These are phyloP conservation scores for Ernsta delagoae DNA, from an alignment of 2,888 invertebrate genomes.

Conservation along the genomic window DNA sequence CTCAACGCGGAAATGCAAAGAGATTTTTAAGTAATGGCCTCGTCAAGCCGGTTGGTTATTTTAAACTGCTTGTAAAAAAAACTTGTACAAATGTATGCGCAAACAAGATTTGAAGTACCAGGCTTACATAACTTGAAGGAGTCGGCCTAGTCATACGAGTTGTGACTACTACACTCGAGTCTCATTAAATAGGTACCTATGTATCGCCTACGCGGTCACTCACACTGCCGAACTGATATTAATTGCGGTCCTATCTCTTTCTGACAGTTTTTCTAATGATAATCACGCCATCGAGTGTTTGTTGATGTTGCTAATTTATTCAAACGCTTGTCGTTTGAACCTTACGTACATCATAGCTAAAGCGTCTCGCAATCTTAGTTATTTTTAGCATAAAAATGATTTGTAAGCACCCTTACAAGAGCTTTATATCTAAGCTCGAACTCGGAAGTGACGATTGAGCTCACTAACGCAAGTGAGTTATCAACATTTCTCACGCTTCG, in stretches of 20 bases:
- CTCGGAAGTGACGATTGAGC: slow-evolving; percentile 78
- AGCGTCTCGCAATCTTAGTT: slow-evolving; percentile 3
- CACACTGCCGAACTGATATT: slow-evolving; percentile 55
- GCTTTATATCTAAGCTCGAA: slow-evolving; percentile 50
- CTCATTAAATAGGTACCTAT: slow-evolving; percentile 55
- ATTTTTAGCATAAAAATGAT: slow-evolving; percentile 36
- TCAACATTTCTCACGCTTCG: slow-evolving; percentile 83
- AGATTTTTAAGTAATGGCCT: slow-evolving; percentile 72
- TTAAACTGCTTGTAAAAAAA: slow-evolving; percentile 70
- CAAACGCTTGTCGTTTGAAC: not conserved
- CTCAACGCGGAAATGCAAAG: slow-evolving; percentile 80
- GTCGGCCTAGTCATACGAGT: slow-evolving; percentile 63
- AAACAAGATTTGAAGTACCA: slow-evolving; percentile 78
- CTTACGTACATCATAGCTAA: not conserved
- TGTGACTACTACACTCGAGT: slow-evolving; percentile 53
- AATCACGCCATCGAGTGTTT: not conserved
- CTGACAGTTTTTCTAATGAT: slow-evolving; percentile 54
- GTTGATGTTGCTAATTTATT: not conserved
- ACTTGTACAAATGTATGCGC: slow-evolving; percentile 80
- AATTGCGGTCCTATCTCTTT: slow-evolving; percentile 69
- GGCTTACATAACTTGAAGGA: slow-evolving; percentile 66
- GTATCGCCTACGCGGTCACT: slow-evolving; percentile 64
- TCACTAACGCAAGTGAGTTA: slow-evolving; percentile 80
- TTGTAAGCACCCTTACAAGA: slow-evolving; percentile 25
- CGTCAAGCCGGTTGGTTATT: slow-evolving; percentile 76